These are phyloP conservation scores for Drosophila takahashii DNA, from an alignment of 1,140 invertebrate genomes.

Conservation along the genomic window DNA sequence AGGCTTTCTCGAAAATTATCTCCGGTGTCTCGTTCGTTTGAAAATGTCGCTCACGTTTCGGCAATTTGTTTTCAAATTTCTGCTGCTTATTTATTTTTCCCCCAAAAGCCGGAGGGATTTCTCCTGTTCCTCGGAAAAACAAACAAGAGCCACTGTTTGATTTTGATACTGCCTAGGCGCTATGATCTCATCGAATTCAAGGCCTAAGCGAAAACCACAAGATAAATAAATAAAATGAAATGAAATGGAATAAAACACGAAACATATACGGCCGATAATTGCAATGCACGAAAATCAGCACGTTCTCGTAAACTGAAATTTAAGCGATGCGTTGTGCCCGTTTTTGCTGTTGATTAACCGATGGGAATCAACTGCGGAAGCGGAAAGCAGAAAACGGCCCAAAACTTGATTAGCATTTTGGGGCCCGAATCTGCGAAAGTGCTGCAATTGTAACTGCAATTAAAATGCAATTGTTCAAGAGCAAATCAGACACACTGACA, in stretches of 20 bases:
- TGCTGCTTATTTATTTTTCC: constrained; percentile 22
- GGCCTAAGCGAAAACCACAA: constrained; percentile 33
- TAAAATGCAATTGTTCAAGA: constrained; percentile 54
- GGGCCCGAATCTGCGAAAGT: constrained; percentile 17
- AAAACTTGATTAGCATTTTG: constrained; percentile 58
- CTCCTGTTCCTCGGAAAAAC: constrained; percentile 13
- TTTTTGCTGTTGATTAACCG: constrained; percentile 21
- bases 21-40: neutral
- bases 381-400: constrained; percentile 40
- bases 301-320: constrained; percentile 13
- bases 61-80: constrained; percentile 33
- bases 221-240: constrained; percentile 21
- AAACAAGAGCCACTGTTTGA: constrained; percentile 20
- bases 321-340: constrained; percentile 1
- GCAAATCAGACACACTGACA: constrained; percentile 17
- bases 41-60: constrained; percentile 24
- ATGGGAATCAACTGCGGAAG: constrained; percentile 47
- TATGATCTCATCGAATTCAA: constrained; percentile 43
- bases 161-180: neutral
- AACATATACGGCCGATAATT: constrained; percentile 26
- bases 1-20: constrained; percentile 1
- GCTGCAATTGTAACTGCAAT: constrained; percentile 57
- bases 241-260: constrained; percentile 20
- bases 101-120: neutral
- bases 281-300: constrained; percentile 36